A percentile compares a stretch with the other conserved stretches of the same genome.
phyloP scores from a whole-genome alignment of 2,797 vertebrate species.

The Decapterus maruadsi region DNA sequence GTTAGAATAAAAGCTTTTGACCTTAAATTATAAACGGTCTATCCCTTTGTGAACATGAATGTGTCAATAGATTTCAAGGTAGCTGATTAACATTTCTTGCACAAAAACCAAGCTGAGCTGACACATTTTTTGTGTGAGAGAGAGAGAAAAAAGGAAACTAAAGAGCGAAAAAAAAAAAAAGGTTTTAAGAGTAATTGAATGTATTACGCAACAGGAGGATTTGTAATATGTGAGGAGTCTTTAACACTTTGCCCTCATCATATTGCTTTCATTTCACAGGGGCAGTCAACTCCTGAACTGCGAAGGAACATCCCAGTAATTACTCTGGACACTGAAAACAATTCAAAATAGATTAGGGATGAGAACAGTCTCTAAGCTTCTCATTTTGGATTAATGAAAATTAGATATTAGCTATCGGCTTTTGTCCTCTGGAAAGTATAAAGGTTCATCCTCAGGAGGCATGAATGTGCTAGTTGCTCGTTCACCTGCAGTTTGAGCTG shows the following conservation, averaged over 20 bases:
- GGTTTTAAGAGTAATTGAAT: no score
- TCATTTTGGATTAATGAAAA: not conserved
- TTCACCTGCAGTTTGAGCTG: slow-evolving; percentile 1
- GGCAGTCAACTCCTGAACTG: no score
- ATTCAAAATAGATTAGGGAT: not conserved
- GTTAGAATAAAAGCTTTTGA: not conserved
- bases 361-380: no score
- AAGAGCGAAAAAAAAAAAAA: no score
- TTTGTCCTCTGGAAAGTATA: not conserved
- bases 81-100: no score
- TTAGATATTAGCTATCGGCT: not conserved
- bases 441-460: not conserved
- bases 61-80: not conserved
- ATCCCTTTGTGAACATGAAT: not conserved
- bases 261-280: no score
- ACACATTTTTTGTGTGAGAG: no score
- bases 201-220: no score
- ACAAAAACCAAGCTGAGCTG: no score
- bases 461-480: not conserved
- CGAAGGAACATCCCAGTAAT: no score
- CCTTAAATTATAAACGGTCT: not conserved
- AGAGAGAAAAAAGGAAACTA: no score
- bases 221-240: not conserved
- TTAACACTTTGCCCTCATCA: not conserved
- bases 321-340: not conserved